These are phyloP conservation scores for Chelon labrosus DNA, from an alignment of 2,797 vertebrate genomes.

Conservation along the genomic window DNA sequence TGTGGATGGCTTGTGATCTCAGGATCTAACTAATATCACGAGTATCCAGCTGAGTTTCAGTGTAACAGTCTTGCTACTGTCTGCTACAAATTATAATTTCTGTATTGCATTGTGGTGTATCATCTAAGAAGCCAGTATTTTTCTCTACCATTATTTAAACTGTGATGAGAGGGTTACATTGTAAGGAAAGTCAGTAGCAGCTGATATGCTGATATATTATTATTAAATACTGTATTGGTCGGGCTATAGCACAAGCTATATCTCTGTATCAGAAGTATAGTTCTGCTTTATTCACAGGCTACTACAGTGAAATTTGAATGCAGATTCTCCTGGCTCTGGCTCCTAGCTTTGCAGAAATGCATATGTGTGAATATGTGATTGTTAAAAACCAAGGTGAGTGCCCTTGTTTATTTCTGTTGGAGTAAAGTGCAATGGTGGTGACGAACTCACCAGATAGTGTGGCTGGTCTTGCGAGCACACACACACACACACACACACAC, in stretches of 20 bases:
- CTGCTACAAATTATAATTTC: not conserved
- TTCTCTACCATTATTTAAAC: not conserved
- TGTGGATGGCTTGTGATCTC: too few species aligned
- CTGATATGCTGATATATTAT: not conserved
- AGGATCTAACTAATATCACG: too few species aligned
- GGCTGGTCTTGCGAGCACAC: not conserved
- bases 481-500: too few species aligned
- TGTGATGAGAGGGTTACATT: not conserved
- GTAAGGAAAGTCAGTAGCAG: not conserved
- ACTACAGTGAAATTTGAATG: not conserved
- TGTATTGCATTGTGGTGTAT: not conserved
- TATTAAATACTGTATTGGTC: too few species aligned
- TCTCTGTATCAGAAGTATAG: not conserved
- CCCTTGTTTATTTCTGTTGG: not conserved
- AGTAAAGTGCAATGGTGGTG: slow-evolving; percentile 4
- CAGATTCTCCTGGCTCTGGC: not conserved
- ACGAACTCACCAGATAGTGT: not conserved
- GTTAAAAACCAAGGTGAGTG: not conserved
- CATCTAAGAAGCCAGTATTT: not conserved
- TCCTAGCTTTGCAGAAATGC: not conserved
- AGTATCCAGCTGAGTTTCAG: too few species aligned
- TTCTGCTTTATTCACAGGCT: too few species aligned
- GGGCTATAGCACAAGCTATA: too few species aligned
- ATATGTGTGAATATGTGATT: not conserved
- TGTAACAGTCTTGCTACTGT: not conserved